phyloP scores from a whole-genome alignment of 2,888 invertebrate genomes.

The Cremastobaeus sp. region DNA sequence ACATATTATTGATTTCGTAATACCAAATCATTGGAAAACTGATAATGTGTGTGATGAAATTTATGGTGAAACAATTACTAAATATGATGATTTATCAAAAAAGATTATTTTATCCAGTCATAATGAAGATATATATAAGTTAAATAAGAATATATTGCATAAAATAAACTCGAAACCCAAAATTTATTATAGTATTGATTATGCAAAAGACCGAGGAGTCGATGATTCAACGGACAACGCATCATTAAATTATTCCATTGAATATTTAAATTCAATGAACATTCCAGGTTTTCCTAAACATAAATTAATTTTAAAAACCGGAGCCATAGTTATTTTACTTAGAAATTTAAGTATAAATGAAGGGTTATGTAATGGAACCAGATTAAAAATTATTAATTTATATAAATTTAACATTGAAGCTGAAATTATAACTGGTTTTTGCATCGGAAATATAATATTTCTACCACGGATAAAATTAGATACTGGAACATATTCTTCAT shows the following conservation, averaged over 20 bases:
- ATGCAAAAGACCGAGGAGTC: background rate
- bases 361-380: too few relatives aligned
- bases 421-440: too few relatives aligned
- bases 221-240: background rate
- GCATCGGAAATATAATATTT: too few relatives aligned
- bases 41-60: conserved; percentile 14
- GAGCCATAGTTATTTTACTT: background rate
- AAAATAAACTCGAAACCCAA: background rate
- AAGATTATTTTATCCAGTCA: background rate
- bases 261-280: background rate
- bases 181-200: conserved; percentile 4
- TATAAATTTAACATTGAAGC: too few relatives aligned
- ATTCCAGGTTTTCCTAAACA: background rate
- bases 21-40: conserved; percentile 9
- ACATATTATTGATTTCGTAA: background rate
- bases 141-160: background rate
- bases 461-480: background rate
- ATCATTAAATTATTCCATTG: background rate
- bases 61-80: background rate
- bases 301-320: background rate
- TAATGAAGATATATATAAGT: background rate
- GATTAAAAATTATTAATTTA: too few relatives aligned
- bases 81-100: conserved; percentile 3
- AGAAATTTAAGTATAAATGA: too few relatives aligned
- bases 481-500: background rate